These are phyloP conservation scores for Cisticola juncidis DNA, from an alignment of 2,113 vertebrate species.

Conservation along the genomic window DNA sequence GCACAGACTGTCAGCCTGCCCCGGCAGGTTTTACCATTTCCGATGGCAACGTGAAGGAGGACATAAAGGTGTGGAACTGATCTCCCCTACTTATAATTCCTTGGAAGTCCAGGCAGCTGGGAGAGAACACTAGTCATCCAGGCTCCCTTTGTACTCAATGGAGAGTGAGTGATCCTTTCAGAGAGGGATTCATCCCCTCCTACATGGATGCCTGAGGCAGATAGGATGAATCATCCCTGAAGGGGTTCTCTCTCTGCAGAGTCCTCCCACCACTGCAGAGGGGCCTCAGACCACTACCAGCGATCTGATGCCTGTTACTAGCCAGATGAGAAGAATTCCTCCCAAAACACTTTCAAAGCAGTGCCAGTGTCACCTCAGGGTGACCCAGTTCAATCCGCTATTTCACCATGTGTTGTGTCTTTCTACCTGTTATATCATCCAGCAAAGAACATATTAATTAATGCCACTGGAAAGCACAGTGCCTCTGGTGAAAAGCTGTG, in stretches of 20 bases:
- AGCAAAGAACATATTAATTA: rapidly evolving
- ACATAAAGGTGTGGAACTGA: background rate
- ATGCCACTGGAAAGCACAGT: background rate
- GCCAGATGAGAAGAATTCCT: background rate
- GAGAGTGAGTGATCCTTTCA: background rate
- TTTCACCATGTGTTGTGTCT: background rate
- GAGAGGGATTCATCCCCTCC: background rate
- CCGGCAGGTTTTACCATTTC: background rate
- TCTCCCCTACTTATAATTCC: background rate
- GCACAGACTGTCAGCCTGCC: background rate
- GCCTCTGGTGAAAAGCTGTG: background rate
- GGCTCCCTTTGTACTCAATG: background rate
- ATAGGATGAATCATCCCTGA: background rate
- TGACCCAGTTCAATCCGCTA: background rate
- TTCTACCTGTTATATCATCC: background rate
- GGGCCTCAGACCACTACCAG: background rate
- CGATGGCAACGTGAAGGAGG: background rate
- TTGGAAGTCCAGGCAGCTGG: background rate
- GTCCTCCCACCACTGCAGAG: background rate
- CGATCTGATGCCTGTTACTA: background rate
- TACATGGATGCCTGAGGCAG: background rate
- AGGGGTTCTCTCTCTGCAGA: background rate
- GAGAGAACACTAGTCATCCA: background rate
- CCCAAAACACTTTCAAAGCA: background rate
- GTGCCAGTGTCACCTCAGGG: background rate